Percentiles rank a stretch among this genome's conserved stretches.
These are phyloP conservation scores for Alectura lathami DNA, from an alignment of 2,113 vertebrate species.

Conservation along the genomic window DNA sequence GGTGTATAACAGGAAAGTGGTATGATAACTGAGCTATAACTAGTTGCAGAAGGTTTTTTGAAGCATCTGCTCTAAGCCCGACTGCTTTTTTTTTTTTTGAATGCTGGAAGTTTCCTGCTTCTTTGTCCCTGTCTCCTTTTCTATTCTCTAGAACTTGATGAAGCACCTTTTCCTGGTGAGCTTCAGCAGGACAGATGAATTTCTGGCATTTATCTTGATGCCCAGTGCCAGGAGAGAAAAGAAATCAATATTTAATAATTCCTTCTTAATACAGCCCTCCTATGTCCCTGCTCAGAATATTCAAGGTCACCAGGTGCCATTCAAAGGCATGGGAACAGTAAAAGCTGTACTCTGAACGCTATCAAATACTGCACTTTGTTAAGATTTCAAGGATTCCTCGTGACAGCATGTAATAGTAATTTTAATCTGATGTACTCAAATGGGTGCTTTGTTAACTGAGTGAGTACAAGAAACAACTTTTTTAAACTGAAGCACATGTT, in stretches of 20 bases:
- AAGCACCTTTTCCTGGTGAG: constrained; percentile 7
- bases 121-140: background rate
- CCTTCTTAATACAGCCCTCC: background rate
- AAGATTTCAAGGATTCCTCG: background rate
- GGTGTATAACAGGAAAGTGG: background rate
- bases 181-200: background rate
- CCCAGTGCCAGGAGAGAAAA: background rate
- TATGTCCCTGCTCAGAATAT: background rate
- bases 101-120: background rate
- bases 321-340: background rate
- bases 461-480: background rate
- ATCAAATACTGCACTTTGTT: background rate
- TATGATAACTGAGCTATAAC: background rate
- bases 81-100: background rate
- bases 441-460: background rate
- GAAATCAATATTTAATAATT: constrained; percentile 54
- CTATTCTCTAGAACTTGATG: constrained; percentile 8
- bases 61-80: background rate
- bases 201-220: constrained; percentile 34
- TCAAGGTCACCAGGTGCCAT: constrained; percentile 1
- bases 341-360: background rate
- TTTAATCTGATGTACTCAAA: background rate
- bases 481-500: background rate
- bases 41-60: background rate
- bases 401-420: background rate